A percentile compares a stretch with the other conserved stretches of the same genome.
These are phyloP conservation scores for Sphaeramia orbicularis DNA, from an alignment of 2,797 vertebrate species.

Conservation along the genomic window DNA sequence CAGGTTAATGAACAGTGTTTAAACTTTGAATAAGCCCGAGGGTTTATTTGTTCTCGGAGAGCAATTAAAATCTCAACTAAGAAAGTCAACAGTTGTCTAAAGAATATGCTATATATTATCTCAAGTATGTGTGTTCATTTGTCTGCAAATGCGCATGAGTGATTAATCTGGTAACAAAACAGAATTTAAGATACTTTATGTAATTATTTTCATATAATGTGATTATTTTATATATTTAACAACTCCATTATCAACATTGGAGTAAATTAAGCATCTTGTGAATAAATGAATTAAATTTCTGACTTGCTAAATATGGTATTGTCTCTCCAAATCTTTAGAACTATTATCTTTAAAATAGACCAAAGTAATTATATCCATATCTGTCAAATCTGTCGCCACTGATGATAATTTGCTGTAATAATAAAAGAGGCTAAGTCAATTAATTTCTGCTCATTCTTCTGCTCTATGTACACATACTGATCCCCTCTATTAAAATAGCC, in stretches of 20 bases:
- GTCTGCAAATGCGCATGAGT: not conserved
- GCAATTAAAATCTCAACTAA: slow-evolving; percentile 51
- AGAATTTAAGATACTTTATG: slow-evolving; percentile 16
- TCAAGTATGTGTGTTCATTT: slow-evolving; percentile 4
- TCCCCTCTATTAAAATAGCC: slow-evolving; percentile 3
- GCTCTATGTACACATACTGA: not conserved
- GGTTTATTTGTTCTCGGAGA: slow-evolving; percentile 4
- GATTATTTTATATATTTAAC: slow-evolving; percentile 59
- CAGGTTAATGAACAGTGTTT: slow-evolving; percentile 37
- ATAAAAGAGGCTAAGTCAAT: not conserved
- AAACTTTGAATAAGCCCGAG: slow-evolving; percentile 26
- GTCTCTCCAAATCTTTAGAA: slow-evolving; percentile 52
- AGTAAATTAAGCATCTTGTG: slow-evolving; percentile 48
- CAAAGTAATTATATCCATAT: slow-evolving; percentile 41
- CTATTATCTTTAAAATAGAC: slow-evolving; percentile 59
- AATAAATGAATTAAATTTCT: slow-evolving; percentile 61
- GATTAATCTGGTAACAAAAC: slow-evolving; percentile 11
- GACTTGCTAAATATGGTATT: slow-evolving; percentile 45
- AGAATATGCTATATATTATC: slow-evolving; percentile 18
- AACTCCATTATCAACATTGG: slow-evolving; percentile 56
- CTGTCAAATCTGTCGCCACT: slow-evolving; percentile 33
- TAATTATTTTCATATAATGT: slow-evolving; percentile 43
- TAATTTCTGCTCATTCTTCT: not conserved
- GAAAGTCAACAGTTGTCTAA: slow-evolving; percentile 30
- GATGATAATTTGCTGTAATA: slow-evolving; percentile 16